Evolutionary conservation across 30 jellyfish, hydroid and myxozoan species (phyloP).

Genomic region (Nemopilema nomurai): DNA sequence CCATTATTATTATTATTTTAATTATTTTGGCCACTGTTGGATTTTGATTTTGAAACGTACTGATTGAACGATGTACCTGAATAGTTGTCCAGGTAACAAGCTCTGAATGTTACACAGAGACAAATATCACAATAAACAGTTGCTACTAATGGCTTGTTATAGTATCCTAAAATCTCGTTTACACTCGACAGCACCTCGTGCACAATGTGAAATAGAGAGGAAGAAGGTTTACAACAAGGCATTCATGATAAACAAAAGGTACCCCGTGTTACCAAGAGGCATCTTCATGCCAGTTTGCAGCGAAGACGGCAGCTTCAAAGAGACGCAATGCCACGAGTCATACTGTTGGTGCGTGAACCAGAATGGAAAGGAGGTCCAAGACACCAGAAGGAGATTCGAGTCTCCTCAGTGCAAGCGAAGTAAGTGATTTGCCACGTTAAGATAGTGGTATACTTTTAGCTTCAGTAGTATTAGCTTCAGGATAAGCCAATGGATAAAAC

Average conservation of each 20-base stretch:
- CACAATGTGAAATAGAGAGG: slow-evolving; percentile 45
- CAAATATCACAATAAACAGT: no score
- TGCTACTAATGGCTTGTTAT: background rate
- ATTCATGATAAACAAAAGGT: slow-evolving; percentile 50
- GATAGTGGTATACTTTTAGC: no score
- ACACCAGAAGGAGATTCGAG: slow-evolving; percentile 36
- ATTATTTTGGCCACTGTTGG: no score
- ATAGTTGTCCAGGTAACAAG: no score
- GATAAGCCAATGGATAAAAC: no score
- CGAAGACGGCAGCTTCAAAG: slow-evolving; percentile 52
- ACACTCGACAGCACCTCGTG: slow-evolving; percentile 3
- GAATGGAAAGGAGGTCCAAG: slow-evolving; percentile 58
- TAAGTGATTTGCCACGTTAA: slow-evolving; percentile 5
- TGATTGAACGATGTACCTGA: no score
- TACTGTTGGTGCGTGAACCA: slow-evolving; percentile 83
- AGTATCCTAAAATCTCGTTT: background rate
- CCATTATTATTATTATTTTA: no score
- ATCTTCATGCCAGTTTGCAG: slow-evolving; percentile 57
- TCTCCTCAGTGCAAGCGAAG: slow-evolving; percentile 51
- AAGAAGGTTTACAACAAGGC: slow-evolving; percentile 43
- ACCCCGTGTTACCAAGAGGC: slow-evolving; percentile 65
- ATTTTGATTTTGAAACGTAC: no score
- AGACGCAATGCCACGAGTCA: slow-evolving; percentile 69
- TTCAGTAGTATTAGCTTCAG: no score
- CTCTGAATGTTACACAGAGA: no score